phyloP scores from a whole-genome alignment of 2,113 vertebrate genomes.

The Tauraco erythrolophus region DNA sequence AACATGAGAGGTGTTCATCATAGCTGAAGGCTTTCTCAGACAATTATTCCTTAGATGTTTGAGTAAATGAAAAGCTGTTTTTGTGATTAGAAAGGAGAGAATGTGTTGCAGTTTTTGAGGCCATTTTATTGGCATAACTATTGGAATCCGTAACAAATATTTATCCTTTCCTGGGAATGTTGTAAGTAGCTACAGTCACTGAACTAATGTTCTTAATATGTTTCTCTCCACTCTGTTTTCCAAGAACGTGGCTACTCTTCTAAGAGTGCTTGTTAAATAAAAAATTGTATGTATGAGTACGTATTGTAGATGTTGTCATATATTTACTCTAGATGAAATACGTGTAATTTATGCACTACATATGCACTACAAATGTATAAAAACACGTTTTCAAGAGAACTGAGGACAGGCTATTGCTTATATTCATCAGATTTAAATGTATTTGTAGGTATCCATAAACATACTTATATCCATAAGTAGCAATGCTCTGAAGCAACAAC shows the following conservation, averaged over 20 bases:
- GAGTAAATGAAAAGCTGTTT: not conserved
- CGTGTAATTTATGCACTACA: not conserved
- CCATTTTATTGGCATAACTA: not conserved
- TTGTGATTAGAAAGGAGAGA: not conserved
- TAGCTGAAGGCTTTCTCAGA: not conserved
- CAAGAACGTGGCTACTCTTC: not conserved
- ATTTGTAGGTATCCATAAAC: not conserved
- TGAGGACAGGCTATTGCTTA: not conserved
- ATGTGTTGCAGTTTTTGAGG: not conserved
- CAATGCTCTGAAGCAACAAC: not conserved
- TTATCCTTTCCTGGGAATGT: not conserved
- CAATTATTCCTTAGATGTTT: not conserved
- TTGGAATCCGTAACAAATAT: not conserved
- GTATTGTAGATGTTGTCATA: accelerated
- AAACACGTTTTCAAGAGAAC: not conserved
- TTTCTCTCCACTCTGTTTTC: not conserved
- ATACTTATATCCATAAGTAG: not conserved
- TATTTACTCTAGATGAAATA: not conserved
- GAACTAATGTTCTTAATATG: not conserved
- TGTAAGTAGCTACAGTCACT: not conserved
- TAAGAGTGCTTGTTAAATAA: not conserved
- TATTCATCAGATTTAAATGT: not conserved
- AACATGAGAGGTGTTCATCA: not conserved
- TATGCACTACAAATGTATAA: not conserved
- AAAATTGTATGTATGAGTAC: not conserved